Conservation (phyloP, 1,140 invertebrate species). For the Amphibalanus amphitrite region DNA sequence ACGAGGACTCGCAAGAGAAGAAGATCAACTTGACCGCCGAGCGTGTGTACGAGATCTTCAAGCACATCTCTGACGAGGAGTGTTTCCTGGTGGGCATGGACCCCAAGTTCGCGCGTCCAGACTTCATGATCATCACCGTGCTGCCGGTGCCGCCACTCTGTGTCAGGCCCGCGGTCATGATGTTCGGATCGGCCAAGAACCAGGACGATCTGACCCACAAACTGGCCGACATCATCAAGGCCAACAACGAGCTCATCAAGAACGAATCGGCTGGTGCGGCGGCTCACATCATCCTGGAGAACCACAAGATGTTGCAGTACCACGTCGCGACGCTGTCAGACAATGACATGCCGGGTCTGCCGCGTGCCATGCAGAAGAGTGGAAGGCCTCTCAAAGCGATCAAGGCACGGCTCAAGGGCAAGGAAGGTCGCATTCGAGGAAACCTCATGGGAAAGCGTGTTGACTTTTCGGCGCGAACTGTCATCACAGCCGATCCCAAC, state of each 20-base stretch:
- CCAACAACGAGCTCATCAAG: conserved; percentile 86
- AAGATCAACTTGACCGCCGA: conserved; percentile 87
- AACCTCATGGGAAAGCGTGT: conserved; percentile 99
- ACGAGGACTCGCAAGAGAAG: conserved; percentile 94
- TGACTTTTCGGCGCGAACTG: conserved; percentile 97
- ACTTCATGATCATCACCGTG: conserved; percentile 98
- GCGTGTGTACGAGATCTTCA: conserved; percentile 88
- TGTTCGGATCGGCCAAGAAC: conserved; percentile 97
- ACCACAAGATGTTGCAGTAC: conserved; percentile 96
- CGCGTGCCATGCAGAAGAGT: conserved; percentile 95
- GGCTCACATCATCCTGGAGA: conserved; percentile 88
- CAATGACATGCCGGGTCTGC: conserved; percentile 97
- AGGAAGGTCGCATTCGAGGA: conserved; percentile 95
- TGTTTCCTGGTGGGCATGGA: conserved; percentile 91
- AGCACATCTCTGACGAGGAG: conserved; percentile 94
- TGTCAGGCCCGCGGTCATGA: conserved; percentile 86
- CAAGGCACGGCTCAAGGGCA: conserved; percentile 57
- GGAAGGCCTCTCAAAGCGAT: conserved; percentile 96
- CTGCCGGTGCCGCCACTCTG: conserved; percentile 90
- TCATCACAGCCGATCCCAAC: conserved; percentile 99
- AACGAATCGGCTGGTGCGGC: conserved; percentile 94
- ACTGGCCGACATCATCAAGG: conserved; percentile 93
- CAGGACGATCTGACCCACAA: conserved; percentile 98
- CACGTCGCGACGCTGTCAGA: conserved; percentile 96
- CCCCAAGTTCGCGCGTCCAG: conserved; percentile 84